Evolutionary conservation across 2,113 vertebrate genomes (phyloP), one percentile per base, ranked within the genome.

Genomic region (Pelvicachromis taeniatus): DNA sequence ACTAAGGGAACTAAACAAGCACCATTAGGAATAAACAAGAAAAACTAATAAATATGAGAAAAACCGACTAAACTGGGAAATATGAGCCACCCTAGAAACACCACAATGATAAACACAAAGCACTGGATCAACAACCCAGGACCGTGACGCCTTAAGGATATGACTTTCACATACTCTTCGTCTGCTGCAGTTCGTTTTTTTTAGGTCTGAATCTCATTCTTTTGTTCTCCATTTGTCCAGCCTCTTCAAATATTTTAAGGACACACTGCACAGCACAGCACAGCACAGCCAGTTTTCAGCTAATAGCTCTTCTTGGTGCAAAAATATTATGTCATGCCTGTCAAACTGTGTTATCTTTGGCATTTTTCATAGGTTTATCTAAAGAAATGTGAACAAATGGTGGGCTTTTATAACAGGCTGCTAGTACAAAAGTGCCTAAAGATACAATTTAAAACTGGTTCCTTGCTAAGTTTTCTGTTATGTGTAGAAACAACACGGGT

Each of bases 311-410:
- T 68, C n/a, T 42, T 70, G 38, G 63, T 45, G 38, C 38, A 70
- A 70, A 26, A 45, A 14, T 70, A 45, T 26, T 3, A 45, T 10
- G 13, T 26, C 45, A 70, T 70, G 40, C 21, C 38, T 16, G 21
- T 45, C 63, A 70, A 70, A 45, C 63, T 45, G 63, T 45, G 63
- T 26, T 45, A 45, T 70, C 63, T 16, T 45, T 26, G 38, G 8
- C 13, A 70, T 70, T 70, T 70, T 70, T 70, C 21, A 45, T 70
- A 70, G 63, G 38, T 26, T 70, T 38, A 70, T 45, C 38, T 70
- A 70, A 70, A 70, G 13, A 70, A 70, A 70, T 45, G 21, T 48
- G 21, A 70, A 45, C 14, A 70, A 70, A 70, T 70, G 40, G 21
- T 26, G 26, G 45, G 9, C 38, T 70, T 70, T 70, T 45, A 26